Base-by-base conservation (phyloP, 2,888 invertebrate genomes). In the Rotaria macrura region DNA sequence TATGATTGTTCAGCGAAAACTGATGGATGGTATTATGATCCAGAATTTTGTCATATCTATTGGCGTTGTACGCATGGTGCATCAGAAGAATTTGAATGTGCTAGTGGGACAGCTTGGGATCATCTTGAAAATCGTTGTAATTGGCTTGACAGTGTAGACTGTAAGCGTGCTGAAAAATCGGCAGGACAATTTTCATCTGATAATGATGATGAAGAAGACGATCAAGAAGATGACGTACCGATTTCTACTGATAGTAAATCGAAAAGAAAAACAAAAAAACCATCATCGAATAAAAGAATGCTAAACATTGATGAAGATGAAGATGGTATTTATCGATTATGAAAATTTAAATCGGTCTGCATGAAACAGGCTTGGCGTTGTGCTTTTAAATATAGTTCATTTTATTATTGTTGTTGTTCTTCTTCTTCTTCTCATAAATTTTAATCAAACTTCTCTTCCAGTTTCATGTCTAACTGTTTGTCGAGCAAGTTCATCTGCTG, bases 101-200 rank as follows among this genome's bases (percentile, higher is more conserved):
- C 86, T 12, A 83, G 85, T 40, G 86, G 86, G 0, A 86, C 86
- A 4, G 86, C 86, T 65, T 86, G 86, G 86, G 85, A 86, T 38
- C 86, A 86, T 79, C 25, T 52, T 25, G 79, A 52, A 29, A 85
- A 47, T 55, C 84, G 85, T 79, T 86, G 86, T 79, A 85, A 86
- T 57, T 86, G 86, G 86, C 57, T 86, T 40, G 86, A 86, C 43
- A 86, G 43, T 86, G 86, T 86, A 25, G 86, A 86, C 34, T 86
- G 86, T 43, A 52, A 57, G 7, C 52, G 86, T 40, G 43, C 49
- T 49, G 86, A 85, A 29, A 52, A 79, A 47, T 43, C 84, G 7
- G 25, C 43, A 47, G 7, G 25, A 43, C 40, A 79, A 43, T 6
- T 43, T 2, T 65, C 65, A 9, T 40, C 38, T 20, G 86, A 85